A percentile compares a stretch with the other conserved stretches of the same genome.
phyloP scores from a whole-genome alignment of 1,140 invertebrate genomes.

The Colletes latitarsis region DNA sequence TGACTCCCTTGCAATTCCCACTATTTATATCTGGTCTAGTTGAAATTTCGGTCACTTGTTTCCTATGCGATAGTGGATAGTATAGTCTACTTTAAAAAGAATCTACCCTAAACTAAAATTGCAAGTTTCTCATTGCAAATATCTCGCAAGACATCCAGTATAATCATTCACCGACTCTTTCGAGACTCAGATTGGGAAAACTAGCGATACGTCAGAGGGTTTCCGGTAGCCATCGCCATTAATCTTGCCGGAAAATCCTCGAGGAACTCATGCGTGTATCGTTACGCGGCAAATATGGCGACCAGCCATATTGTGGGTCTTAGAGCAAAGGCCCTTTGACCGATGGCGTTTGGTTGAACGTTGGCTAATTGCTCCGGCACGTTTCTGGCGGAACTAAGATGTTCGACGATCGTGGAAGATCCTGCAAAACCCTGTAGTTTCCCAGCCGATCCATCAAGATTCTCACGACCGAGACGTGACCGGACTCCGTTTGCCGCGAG shows the following conservation, averaged over 20 bases:
- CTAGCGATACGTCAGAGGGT: not conserved
- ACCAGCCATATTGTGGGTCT: too few relatives aligned
- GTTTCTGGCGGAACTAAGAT: conserved; percentile 9
- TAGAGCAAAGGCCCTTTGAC: conserved; percentile 14
- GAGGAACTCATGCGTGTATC: not conserved
- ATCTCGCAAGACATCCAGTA: too few relatives aligned
- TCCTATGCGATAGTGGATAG: too few relatives aligned
- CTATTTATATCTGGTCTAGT: too few relatives aligned
- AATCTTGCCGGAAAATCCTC: not conserved
- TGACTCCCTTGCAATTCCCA: too few relatives aligned
- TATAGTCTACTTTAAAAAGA: too few relatives aligned
- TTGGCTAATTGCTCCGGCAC: conserved; percentile 40
- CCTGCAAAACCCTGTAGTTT: conserved; percentile 2
- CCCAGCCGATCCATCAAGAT: conserved; percentile 45
- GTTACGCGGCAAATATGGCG: not conserved
- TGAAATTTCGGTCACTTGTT: too few relatives aligned
- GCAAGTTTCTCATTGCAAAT: too few relatives aligned
- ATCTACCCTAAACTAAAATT: too few relatives aligned
- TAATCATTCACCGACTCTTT: too few relatives aligned
- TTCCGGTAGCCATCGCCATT: not conserved
- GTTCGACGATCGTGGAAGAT: conserved; percentile 19
- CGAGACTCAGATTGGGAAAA: not conserved
- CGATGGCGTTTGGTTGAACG: conserved; percentile 21
- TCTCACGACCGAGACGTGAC: not conserved
- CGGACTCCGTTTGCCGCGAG: not conserved